phyloP scores from a whole-genome alignment of 2,797 vertebrate species.

The Gymnocypris eckloni region DNA sequence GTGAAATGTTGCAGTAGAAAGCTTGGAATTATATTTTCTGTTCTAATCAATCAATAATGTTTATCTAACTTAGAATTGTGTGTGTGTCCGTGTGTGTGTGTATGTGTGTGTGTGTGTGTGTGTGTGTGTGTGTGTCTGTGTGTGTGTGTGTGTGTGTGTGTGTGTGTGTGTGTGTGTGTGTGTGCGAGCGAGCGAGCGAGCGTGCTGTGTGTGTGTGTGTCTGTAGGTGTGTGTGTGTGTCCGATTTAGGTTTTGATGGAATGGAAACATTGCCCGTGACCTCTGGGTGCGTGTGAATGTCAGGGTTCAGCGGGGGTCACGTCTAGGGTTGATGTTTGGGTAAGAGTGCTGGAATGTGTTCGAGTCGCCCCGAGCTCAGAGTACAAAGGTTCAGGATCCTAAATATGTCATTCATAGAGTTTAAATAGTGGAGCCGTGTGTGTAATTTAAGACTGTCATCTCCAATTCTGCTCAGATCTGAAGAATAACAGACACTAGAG shows the following conservation, averaged over 20 bases:
- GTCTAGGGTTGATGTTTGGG: constrained; percentile 61
- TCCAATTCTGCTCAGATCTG: constrained; percentile 65
- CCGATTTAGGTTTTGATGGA: constrained; percentile 37
- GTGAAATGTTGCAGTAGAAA: too few species aligned
- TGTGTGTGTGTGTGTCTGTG: too few species aligned
- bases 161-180: too few species aligned
- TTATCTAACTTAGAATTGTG: too few species aligned
- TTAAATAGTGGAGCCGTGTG: constrained; percentile 67
- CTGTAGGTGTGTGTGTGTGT: background rate
- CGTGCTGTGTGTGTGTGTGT: too few species aligned
- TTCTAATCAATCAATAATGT: too few species aligned
- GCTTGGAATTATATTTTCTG: too few species aligned
- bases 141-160: too few species aligned
- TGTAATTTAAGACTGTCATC: constrained; percentile 68
- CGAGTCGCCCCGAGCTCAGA: constrained; percentile 59
- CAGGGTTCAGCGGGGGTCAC: constrained; percentile 65
- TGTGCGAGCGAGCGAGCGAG: too few species aligned
- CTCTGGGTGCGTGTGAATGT: constrained; percentile 67
- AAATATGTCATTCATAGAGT: constrained; percentile 71
- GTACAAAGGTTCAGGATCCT: constrained; percentile 65
- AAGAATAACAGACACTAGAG: constrained; percentile 27
- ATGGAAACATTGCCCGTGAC: constrained; percentile 61
- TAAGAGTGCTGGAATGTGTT: constrained; percentile 69
- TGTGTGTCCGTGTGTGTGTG: too few species aligned
- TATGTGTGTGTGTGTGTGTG: too few species aligned